Evolutionary conservation across 2,797 vertebrate genomes (phyloP).

Genomic region (Phyllotis vaccarum): DNA sequence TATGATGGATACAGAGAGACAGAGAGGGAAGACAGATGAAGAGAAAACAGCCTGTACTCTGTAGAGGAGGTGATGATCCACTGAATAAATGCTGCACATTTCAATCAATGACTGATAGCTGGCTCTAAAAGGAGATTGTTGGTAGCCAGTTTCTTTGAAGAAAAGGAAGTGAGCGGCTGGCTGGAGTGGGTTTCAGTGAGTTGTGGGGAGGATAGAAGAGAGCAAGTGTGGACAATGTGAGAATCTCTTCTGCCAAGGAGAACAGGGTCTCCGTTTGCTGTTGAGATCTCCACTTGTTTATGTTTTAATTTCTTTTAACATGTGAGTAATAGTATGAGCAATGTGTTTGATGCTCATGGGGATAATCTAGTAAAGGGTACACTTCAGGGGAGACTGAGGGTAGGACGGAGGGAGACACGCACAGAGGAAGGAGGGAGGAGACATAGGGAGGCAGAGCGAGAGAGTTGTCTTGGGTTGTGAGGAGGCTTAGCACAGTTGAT

Average conservation of each 20-base stretch:
- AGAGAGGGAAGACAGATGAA: not conserved
- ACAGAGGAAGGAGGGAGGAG: not conserved
- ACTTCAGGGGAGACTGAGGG: not conserved
- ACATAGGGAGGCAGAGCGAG: not conserved
- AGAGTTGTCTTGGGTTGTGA: not conserved
- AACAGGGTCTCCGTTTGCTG: not conserved
- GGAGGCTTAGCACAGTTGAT: not conserved
- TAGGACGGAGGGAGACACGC: not conserved
- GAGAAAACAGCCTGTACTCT: not conserved
- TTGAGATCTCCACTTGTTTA: not conserved
- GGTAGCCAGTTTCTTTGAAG: not conserved
- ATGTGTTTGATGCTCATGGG: conserved; percentile 6
- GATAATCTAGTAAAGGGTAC: not conserved
- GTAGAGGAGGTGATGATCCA: not conserved
- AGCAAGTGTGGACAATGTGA: not conserved
- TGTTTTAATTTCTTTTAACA: conserved; percentile 13
- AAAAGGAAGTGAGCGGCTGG: not conserved
- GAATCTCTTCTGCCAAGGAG: not conserved
- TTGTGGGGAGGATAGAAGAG: not conserved
- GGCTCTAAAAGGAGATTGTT: not conserved
- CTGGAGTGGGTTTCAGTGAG: not conserved
- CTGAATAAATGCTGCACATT: not conserved
- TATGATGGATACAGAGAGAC: not conserved
- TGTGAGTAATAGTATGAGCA: not conserved
- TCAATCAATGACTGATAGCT: not conserved